A percentile compares a stretch with the other conserved stretches of the same genome.
phyloP scores from a whole-genome alignment of 1,140 invertebrate genomes.

The Calosoma granatense region DNA sequence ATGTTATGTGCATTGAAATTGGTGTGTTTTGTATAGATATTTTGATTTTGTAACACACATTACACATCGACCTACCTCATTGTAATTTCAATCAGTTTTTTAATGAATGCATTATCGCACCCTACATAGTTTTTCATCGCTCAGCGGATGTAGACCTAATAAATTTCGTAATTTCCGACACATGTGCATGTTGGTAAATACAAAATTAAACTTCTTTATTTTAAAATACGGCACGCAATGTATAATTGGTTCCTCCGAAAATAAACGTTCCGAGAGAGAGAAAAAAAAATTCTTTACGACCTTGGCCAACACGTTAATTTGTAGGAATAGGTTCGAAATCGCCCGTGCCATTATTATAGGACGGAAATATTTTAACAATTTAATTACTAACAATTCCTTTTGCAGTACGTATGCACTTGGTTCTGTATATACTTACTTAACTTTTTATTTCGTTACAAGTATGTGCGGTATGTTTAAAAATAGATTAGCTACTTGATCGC shows the following conservation, averaged over 20 bases:
- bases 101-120: not conserved
- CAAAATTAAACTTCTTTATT: no score
- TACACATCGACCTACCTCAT: no score
- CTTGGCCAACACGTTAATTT: not conserved
- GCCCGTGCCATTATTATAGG: not conserved
- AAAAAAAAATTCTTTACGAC: not conserved
- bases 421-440: no score
- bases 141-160: not conserved
- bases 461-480: not conserved
- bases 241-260: not conserved
- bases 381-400: not conserved
- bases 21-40: no score
- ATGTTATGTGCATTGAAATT: no score
- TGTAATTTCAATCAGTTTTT: not conserved
- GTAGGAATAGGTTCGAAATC: not conserved
- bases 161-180: not conserved
- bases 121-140: not conserved
- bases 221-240: not conserved
- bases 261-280: not conserved
- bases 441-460: not conserved
- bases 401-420: no score
- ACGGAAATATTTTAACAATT: not conserved
- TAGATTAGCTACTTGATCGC: not conserved
- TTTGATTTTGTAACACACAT: no score
- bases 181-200: not conserved